Percentiles rank a stretch among this genome's conserved stretches.
Conservation (phyloP, 1,140 invertebrate species). For the Microplitis demolitor region DNA sequence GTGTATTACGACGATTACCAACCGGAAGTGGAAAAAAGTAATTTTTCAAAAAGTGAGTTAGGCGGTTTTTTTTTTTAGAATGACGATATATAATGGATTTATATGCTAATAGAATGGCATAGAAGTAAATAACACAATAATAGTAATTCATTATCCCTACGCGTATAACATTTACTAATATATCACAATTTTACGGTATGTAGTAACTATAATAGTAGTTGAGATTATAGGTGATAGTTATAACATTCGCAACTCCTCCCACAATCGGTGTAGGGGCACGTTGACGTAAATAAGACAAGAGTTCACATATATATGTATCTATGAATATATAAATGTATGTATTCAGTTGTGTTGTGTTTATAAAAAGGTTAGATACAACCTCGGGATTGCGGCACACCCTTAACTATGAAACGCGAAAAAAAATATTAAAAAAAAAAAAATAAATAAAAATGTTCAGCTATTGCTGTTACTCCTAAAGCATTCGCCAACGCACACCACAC, state of each 20-base stretch:
- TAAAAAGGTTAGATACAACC: constrained; percentile 29
- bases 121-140: no score
- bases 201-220: no score
- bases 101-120: no score
- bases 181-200: no score
- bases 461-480: constrained; percentile 1
- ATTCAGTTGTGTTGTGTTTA: not conserved
- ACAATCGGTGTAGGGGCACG: not conserved
- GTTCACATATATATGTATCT: not conserved
- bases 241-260: constrained; percentile 26
- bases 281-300: not conserved
- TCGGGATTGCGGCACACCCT: constrained; percentile 27
- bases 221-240: not conserved
- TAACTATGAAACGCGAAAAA: not conserved
- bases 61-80: no score
- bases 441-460: constrained; percentile 5
- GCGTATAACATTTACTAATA: no score
- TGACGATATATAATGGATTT: no score
- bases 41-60: no score
- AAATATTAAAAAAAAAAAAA: not conserved
- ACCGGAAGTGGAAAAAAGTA: no score
- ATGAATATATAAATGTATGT: not conserved
- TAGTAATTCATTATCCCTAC: no score
- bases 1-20: no score
- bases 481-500: constrained; percentile 16